Evolutionary conservation across 1,140 invertebrate genomes (phyloP).

Genomic region (Nephotettix cincticeps): DNA sequence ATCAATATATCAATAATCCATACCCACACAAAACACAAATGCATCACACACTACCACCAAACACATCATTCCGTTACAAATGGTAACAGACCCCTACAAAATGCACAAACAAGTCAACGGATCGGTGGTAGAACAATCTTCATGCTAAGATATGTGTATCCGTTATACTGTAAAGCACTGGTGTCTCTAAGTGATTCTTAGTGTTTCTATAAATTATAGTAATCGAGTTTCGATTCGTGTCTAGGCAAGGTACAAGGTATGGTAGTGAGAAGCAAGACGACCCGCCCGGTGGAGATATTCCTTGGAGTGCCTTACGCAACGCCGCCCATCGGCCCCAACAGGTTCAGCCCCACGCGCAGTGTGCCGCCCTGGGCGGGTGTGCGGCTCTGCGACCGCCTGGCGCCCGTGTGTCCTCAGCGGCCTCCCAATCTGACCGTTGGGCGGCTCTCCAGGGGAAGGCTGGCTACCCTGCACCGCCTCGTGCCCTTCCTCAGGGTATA

Average conservation of each 20-base stretch:
- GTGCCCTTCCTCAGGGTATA: slow-evolving; percentile 82
- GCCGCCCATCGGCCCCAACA: slow-evolving; percentile 74
- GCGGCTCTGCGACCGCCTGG: slow-evolving; percentile 60
- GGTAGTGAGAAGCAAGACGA: slow-evolving; percentile 66
- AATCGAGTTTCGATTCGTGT: slow-evolving; percentile 42
- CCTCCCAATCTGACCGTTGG: slow-evolving; percentile 73
- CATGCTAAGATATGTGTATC: too few species aligned
- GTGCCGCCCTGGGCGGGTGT: slow-evolving; percentile 84
- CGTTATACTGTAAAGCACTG: too few species aligned
- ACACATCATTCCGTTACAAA: too few species aligned
- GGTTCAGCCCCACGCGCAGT: slow-evolving; percentile 91
- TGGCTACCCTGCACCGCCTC: slow-evolving; percentile 79
- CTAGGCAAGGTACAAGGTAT: slow-evolving; percentile 81
- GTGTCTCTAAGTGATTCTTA: too few species aligned
- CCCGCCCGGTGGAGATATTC: slow-evolving; percentile 82
- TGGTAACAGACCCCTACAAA: too few species aligned
- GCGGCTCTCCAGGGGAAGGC: slow-evolving; percentile 79
- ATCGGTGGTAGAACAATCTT: too few species aligned
- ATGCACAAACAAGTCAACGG: too few species aligned
- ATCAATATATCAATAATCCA: too few species aligned
- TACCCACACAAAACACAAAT: too few species aligned
- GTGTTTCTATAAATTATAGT: too few species aligned
- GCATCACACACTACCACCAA: too few species aligned
- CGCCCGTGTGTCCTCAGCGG: slow-evolving; percentile 88
- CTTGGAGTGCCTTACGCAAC: slow-evolving; percentile 94